phyloP scores from a whole-genome alignment of 2,797 vertebrate species.

The Lagorchestes hirsutus region DNA sequence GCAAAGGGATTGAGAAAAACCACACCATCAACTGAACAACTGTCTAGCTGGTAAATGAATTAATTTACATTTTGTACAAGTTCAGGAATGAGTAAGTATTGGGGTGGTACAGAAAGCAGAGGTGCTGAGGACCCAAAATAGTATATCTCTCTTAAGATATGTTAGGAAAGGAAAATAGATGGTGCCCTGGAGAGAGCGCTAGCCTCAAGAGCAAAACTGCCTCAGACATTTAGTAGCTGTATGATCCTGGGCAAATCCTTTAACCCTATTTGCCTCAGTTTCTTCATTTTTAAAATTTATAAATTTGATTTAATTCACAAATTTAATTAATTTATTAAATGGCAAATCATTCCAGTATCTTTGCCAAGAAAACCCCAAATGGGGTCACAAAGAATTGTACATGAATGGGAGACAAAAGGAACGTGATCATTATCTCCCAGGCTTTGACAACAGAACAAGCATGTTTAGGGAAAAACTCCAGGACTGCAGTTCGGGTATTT shows the following conservation, averaged over 20 bases:
- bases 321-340: neutral
- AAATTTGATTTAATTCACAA: no score
- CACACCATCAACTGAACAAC: constrained; percentile 16
- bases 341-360: neutral
- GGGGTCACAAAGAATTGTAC: neutral
- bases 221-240: neutral
- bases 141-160: neutral
- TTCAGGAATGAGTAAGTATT: neutral
- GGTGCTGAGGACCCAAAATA: neutral
- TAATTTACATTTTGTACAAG: neutral
- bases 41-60: neutral
- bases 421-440: neutral
- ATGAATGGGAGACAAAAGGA: neutral
- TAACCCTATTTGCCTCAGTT: neutral
- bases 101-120: neutral
- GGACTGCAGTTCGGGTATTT: no score
- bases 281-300: neutral
- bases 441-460: neutral
- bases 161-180: neutral
- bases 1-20: neutral
- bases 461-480: neutral
- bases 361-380: neutral
- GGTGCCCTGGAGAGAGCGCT: neutral
- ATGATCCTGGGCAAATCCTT: neutral
- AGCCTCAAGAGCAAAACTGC: no score